These are phyloP conservation scores for Pseudois nayaur DNA, from an alignment of 2,113 vertebrate genomes.

Conservation along the genomic window DNA sequence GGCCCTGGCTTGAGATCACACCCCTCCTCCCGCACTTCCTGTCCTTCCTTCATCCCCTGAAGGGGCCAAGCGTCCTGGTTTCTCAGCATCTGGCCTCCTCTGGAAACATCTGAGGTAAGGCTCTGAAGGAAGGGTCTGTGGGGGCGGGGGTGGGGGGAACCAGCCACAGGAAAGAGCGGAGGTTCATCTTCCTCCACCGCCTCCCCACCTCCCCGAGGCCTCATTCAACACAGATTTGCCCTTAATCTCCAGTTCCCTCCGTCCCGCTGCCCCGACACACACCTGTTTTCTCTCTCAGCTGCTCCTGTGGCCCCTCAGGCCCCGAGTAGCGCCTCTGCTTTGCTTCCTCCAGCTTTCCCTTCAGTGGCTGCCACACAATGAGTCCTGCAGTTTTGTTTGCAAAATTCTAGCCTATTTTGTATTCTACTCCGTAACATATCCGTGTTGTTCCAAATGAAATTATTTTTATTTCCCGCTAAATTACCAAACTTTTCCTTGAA, in stretches of 20 bases:
- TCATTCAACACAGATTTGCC: neutral
- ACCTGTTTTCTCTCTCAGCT: constrained; percentile 62
- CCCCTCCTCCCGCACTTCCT: constrained; percentile 27
- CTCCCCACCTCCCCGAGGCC: neutral
- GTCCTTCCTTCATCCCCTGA: neutral
- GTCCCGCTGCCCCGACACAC: neutral
- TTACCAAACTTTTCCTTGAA: neutral
- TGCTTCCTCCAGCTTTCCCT: neutral
- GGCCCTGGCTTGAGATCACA: constrained; percentile 18
- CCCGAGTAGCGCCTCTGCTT: neutral
- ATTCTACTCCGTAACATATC: neutral
- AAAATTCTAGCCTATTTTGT: constrained; percentile 25
- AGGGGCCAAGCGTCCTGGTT: neutral
- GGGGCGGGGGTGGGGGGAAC: neutral
- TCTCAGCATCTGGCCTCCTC: constrained; percentile 58
- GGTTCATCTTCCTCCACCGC: neutral
- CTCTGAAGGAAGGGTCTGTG: neutral
- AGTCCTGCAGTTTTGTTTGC: constrained; percentile 47
- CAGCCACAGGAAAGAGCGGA: neutral
- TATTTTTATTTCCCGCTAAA: neutral
- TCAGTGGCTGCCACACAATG: neutral
- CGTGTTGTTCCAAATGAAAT: neutral
- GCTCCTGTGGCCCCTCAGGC: neutral
- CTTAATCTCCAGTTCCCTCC: neutral
- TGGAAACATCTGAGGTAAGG: constrained; percentile 61